phyloP scores from a whole-genome alignment of 2,797 vertebrate species.

The Epinephelus awoara region DNA sequence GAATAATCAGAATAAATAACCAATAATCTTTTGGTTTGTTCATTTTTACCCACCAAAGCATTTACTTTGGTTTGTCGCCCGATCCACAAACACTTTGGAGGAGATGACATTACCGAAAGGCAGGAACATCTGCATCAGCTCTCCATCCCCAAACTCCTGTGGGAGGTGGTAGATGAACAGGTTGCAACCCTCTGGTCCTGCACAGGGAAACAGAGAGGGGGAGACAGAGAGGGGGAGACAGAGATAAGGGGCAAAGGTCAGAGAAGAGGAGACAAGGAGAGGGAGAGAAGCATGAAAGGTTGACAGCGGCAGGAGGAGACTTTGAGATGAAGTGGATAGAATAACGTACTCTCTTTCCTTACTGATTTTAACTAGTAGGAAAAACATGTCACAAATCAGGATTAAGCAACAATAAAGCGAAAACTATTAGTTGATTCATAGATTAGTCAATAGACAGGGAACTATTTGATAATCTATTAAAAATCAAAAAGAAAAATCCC shows the following conservation, averaged over 20 bases:
- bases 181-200: conserved; percentile 99
- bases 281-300: conserved; percentile 32
- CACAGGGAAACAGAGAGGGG: conserved; percentile 70
- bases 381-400: not conserved
- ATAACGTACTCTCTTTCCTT: not conserved
- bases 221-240: conserved; percentile 33
- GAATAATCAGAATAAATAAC: conserved; percentile 84
- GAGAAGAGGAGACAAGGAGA: conserved; percentile 36
- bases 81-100: conserved; percentile 99
- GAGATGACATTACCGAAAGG: conserved; percentile 99
- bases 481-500: not conserved
- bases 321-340: not conserved
- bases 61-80: conserved; percentile 99
- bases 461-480: not conserved
- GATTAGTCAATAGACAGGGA: not conserved
- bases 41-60: conserved; percentile 99
- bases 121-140: conserved; percentile 99
- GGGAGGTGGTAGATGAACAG: conserved; percentile 99
- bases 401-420: not conserved
- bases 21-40: conserved; percentile 87
- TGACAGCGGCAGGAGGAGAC: conserved; percentile 11
- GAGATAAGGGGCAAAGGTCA: conserved; percentile 46
- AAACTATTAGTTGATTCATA: not conserved
- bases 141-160: conserved; percentile 99
- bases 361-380: not conserved